Evolutionary conservation across 1,140 invertebrate species (phyloP).

Genomic region (Dryas iulia): DNA sequence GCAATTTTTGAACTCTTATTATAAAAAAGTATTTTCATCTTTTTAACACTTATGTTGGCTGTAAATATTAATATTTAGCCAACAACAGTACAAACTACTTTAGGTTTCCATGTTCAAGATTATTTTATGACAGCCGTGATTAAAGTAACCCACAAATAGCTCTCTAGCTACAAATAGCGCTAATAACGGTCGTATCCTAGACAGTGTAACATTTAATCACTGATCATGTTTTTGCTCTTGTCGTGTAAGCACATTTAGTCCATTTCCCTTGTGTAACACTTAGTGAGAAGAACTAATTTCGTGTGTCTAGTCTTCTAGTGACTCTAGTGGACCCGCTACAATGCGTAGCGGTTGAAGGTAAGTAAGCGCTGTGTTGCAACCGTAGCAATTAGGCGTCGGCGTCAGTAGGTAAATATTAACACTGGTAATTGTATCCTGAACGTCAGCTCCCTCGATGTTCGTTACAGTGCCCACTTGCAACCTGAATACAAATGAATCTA

Average conservation of each 20-base stretch:
- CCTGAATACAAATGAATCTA: slow-evolving; percentile 77
- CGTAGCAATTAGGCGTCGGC: slow-evolving; percentile 66
- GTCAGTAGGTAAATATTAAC: slow-evolving; percentile 77
- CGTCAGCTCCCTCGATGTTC: slow-evolving; percentile 70
- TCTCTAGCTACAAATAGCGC: not conserved
- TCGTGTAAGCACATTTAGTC: not conserved
- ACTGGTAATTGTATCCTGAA: slow-evolving; percentile 72
- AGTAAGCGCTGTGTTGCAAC: slow-evolving; percentile 38
- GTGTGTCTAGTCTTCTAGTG: not conserved
- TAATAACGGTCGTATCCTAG: not conserved
- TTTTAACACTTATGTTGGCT: no score
- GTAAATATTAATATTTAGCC: no score
- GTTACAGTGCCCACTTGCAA: slow-evolving; percentile 69
- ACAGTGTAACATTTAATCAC: not conserved
- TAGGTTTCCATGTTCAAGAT: no score
- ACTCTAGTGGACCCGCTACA: not conserved
- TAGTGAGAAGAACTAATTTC: slow-evolving; percentile 13
- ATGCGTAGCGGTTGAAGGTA: slow-evolving; percentile 13
- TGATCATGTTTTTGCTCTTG: not conserved
- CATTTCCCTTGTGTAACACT: not conserved
- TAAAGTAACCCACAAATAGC: not conserved
- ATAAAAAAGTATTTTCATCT: no score
- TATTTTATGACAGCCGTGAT: not conserved
- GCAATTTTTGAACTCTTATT: no score
- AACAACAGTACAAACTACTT: no score